These are phyloP conservation scores for Terrapene triunguis DNA, from an alignment of 2,113 vertebrate species.

Conservation along the genomic window DNA sequence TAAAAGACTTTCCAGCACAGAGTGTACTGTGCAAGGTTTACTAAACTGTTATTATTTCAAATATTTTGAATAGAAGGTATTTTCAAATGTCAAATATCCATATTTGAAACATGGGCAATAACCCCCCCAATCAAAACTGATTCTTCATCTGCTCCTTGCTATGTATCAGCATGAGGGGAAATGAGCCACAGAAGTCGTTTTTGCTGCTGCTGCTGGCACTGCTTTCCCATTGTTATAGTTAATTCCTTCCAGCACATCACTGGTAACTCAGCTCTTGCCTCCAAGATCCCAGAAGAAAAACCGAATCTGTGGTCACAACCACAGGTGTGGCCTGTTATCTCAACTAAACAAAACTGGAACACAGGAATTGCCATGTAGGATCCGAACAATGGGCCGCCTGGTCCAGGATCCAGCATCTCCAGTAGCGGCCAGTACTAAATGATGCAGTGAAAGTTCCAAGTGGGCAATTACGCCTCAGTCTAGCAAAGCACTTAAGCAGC, in stretches of 20 bases:
- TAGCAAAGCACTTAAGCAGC: not conserved
- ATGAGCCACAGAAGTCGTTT: not conserved
- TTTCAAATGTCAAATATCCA: not conserved
- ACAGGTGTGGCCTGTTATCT: not conserved
- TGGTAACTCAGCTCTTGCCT: not conserved
- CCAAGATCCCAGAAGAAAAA: not conserved
- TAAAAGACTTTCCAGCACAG: not conserved
- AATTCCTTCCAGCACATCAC: accelerated
- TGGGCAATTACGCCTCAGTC: not conserved
- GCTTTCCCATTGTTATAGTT: not conserved
- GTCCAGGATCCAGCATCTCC: not conserved
- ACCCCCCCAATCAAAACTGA: not conserved
- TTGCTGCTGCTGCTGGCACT: not conserved
- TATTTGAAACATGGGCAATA: not conserved
- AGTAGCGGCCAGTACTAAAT: not conserved
- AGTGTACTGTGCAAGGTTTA: not conserved
- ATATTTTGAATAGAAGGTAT: not conserved
- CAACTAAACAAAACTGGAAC: accelerated
- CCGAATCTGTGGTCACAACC: not conserved
- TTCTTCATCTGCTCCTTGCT: not conserved
- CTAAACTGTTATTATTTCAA: not conserved
- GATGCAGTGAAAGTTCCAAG: not conserved
- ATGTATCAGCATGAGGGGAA: not conserved
- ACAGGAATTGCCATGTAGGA: accelerated
- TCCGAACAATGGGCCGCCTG: accelerated